Evolutionary conservation across 2,888 invertebrate genomes (phyloP), one percentile per base, ranked within the genome.

Genomic region (Rotaria sp.): DNA sequence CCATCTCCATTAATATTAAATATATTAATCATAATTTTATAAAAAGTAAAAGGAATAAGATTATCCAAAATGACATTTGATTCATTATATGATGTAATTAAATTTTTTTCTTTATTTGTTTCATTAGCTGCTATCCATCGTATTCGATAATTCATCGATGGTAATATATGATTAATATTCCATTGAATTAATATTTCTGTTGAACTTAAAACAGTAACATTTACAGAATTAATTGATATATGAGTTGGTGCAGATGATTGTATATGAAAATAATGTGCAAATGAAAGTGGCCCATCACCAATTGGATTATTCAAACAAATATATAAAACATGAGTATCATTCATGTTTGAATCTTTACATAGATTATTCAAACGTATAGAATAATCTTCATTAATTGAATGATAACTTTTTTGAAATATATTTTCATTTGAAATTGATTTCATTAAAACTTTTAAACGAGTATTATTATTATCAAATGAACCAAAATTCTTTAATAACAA

Each of bases 1-100:
- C 80, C 80, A n/a, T 80, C 45, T 11, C 80, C 80, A n/a, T 45
- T n/a, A 41, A 80, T 45, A 80, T 80, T 80, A 35, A 80, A 80
- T 3, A n/a, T 10, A 45, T 41, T 80, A 4, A 80, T 26, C 45
- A 45, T 45, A n/a, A 80, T 80, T 45, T 80, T 45, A 80, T 80
- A 80, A 45, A n/a, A 5, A 21, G 80, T 80, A 45, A n/a, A 80
- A 11, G 80, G 80, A 45, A 13, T n/a, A 1, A 80, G 21, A 80
- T 80, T 45, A 41, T 80, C 35, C 21, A 80, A 80, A 26, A 80
- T 10, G 3, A n/a, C n/a, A 13, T 11, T 45, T n/a, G 45, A 15
- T 21, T 80, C 80, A 80, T 80, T 41, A 18, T 41, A 45, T 15
- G 80, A 80, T 38, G 45, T n/a, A 45, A 80, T 80, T 8, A 38